Evolutionary conservation across 2,888 invertebrate genomes (phyloP).

Genomic region (Thecocarcelia acutangulata): DNA sequence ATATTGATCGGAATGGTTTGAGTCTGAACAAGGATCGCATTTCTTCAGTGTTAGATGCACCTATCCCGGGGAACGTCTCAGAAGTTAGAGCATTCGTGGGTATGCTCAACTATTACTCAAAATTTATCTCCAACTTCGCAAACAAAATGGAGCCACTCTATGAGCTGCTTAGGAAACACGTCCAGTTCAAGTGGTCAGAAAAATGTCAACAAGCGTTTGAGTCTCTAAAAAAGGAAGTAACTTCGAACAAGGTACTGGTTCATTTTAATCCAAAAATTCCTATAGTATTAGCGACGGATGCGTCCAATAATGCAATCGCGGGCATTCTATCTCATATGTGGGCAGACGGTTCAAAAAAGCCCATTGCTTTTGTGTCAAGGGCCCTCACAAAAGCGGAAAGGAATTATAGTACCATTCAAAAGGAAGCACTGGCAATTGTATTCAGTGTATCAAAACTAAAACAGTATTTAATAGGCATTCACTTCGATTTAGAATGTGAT

Average conservation of each 20-base stretch:
- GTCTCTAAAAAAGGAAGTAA: slow-evolving; percentile 71
- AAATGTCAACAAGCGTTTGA: slow-evolving; percentile 72
- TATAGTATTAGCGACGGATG: not conserved
- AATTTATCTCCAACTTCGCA: slow-evolving; percentile 63
- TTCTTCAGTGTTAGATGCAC: slow-evolving; percentile 28
- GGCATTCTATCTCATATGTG: slow-evolving; percentile 62
- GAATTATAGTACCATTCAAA: slow-evolving; percentile 59
- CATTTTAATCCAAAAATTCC: slow-evolving; percentile 54
- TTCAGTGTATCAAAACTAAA: slow-evolving; percentile 44
- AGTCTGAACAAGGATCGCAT: slow-evolving; percentile 45
- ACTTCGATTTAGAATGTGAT: slow-evolving; percentile 37
- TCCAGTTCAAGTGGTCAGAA: slow-evolving; percentile 73
- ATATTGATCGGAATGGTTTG: slow-evolving; percentile 42
- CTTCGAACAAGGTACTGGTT: slow-evolving; percentile 57
- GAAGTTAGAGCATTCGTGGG: slow-evolving; percentile 54
- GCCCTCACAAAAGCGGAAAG: slow-evolving; percentile 55
- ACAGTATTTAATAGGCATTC: slow-evolving; percentile 42
- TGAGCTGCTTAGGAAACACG: slow-evolving; percentile 19
- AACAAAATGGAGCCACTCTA: slow-evolving; percentile 49
- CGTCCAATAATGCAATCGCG: not conserved
- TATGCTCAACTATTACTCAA: slow-evolving; percentile 60
- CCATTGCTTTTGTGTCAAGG: no score
- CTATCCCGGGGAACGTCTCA: slow-evolving; percentile 40
- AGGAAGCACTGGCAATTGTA: slow-evolving; percentile 54
- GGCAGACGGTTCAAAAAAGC: slow-evolving; percentile 43